Evolutionary conservation across 2,888 invertebrate species (phyloP), one percentile per base, ranked within the genome.

Genomic region (Oscheius sp.): DNA sequence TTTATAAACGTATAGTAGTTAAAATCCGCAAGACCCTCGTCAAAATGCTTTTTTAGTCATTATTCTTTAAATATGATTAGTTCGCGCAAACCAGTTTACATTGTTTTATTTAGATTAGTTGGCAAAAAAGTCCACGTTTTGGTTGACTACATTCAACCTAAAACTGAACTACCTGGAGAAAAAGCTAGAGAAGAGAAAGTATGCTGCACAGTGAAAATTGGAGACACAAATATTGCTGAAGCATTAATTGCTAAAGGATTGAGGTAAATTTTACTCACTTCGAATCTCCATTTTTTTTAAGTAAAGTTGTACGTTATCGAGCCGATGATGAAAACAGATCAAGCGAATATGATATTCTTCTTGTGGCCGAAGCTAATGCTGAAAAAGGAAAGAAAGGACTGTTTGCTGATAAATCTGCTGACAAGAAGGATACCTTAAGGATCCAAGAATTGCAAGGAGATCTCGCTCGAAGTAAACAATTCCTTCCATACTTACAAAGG

Each of bases 81-180:
- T n/a, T 38, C 9, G 36, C 41, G 12, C 3, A 12, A 17, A 4
- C 2, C 41, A 4, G 3, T 41, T 41, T 2, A 4, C 14, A 41
- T 41, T 41, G 20, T 17, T 6, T 41, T 26, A 41, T 70, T 63
- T 59, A 73, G 95, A 86, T 89, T 98, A 14, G 91, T 98, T 83
- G 94, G 95, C 57, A 97, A 97, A 87, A 93, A 92, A 87, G 94
- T 88, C 44, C 70, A 73, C 81, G 93, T 96, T 8, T 91, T 91
- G 24, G 91, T 97, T 28, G 98, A 99, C 87, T 99, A 98, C 87
- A 92, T 95, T 71, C 97, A 98, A 86, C 95, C 95, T 1, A 92
- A 94, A 1, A 92, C 93, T 73, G 94, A 95, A 54, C 92, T 92
- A 87, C 95, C 96, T 0, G 24, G n/a, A n/a, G n/a, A n/a, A n/a